A percentile compares a stretch with the other conserved stretches of the same genome.
Conservation (phyloP, 2,797 vertebrate genomes). For the Falco concolor region DNA sequence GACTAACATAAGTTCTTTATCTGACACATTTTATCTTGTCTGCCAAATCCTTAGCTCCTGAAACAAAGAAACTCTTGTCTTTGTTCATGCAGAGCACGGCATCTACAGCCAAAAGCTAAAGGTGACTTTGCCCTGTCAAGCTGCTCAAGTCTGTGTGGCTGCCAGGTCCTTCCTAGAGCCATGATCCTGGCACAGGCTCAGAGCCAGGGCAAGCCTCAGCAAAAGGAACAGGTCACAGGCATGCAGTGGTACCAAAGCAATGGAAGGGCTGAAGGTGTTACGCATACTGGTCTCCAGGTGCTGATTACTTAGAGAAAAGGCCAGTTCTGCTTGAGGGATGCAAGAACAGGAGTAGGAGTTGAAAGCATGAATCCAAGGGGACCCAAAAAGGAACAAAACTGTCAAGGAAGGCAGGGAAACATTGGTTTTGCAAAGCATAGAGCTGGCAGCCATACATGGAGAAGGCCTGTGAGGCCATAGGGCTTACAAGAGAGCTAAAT, state of each 20-base stretch:
- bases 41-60: slow-evolving; percentile 5
- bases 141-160: neutral
- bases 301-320: neutral
- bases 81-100: neutral
- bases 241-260: too few species aligned
- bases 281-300: neutral
- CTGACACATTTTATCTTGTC: neutral
- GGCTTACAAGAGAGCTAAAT: neutral
- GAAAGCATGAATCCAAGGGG: neutral
- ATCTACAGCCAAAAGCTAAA: neutral
- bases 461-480: neutral
- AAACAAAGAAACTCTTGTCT: slow-evolving; percentile 34
- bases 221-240: neutral
- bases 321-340: neutral
- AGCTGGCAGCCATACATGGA: neutral
- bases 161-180: neutral
- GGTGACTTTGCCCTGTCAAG: neutral
- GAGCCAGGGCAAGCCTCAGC: neutral
- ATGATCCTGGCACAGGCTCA: fast-evolving
- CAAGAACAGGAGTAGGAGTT: neutral
- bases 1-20: slow-evolving; percentile 13
- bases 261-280: neutral
- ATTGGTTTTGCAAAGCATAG: neutral
- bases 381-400: neutral
- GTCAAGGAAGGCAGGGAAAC: neutral